Base-by-base conservation (phyloP, 37 sponge, comb jelly and placozoan genomes). In the Theonella swinhoei region DNA sequence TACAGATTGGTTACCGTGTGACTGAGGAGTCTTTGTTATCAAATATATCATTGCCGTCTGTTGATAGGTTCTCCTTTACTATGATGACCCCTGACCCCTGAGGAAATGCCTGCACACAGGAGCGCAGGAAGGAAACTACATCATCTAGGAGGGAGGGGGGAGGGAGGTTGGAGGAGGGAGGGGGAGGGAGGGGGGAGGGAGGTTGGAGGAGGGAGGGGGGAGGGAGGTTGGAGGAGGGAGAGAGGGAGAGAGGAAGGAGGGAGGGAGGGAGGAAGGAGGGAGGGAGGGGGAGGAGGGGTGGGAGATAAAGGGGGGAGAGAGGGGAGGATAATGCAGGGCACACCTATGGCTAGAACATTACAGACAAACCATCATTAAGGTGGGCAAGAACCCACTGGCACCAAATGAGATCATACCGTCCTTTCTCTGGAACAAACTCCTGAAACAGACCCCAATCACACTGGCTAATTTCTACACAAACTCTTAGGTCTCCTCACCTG, bases 301-400 rank as follows among this genome's bases (percentile, higher is more conserved):
- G n/a, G n/a, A n/a, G n/a, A n/a, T n/a, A n/a, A 60, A 22, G 19
- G 22, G 19, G 22, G 22, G 19, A 19, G 22, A 23, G 22, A 19
- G 19, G 19, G 22, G 19, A 60, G 22, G 62, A 60, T 23, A 22
- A 60, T 23, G 22, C 19, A 60, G 22, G 62, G 62, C 22, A 60
- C 14, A 11, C 28, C 17, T 68, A 24, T 68, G 14, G 32, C 31
- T 23, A 82, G 34, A 62, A 34, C 33, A 39, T 11, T 41, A 70
- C 23, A 4, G 43, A 3, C 88, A 14, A 25, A 90, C 88, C 80
- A 75, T 98, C 96, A 33, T 85, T 93, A 22, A 98, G 92, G 69
- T 98, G 92, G 9, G 86, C 58, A 30, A 98, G 81, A n/a, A 95
- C 95, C 98, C 98, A 98, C 78, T 98, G 98, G 39, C 88, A 83